These are phyloP conservation scores for Proctacanthus coquilletti DNA, from an alignment of 1,140 invertebrate genomes.

Conservation along the genomic window DNA sequence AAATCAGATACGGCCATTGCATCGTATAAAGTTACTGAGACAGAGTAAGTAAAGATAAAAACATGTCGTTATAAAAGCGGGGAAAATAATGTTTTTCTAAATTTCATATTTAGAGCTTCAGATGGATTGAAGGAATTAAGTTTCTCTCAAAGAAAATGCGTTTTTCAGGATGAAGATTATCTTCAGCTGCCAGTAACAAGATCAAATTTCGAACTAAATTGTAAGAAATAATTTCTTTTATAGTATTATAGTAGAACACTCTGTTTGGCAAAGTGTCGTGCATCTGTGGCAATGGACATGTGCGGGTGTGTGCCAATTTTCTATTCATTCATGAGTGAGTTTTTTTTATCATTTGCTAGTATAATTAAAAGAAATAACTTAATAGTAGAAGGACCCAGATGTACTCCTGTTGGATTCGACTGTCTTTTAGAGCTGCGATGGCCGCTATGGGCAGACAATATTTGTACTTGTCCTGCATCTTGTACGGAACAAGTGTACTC, in stretches of 20 bases:
- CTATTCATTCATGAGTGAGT: slow-evolving; percentile 19
- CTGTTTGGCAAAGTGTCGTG: slow-evolving; percentile 22
- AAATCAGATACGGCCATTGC: slow-evolving; percentile 27
- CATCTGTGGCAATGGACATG: slow-evolving; percentile 26
- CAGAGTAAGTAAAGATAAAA: slow-evolving; percentile 17
- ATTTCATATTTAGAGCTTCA: slow-evolving; percentile 16
- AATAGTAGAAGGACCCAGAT: slow-evolving; percentile 15
- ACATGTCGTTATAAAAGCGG: not conserved
- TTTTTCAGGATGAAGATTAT: slow-evolving; percentile 24
- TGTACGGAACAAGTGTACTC: slow-evolving; percentile 27
- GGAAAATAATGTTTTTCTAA: not conserved
- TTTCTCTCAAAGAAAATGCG: slow-evolving; percentile 25
- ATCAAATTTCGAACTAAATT: not conserved
- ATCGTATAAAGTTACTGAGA: slow-evolving; percentile 25
- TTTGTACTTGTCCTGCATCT: slow-evolving; percentile 26
- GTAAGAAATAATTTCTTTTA: not conserved
- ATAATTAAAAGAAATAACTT: not conserved
- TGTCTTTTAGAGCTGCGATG: slow-evolving; percentile 26
- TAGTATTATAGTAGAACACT: slow-evolving; percentile 26
- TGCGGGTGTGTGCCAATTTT: slow-evolving; percentile 28
- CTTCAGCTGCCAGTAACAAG: slow-evolving; percentile 15
- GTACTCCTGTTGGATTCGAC: slow-evolving; percentile 25
- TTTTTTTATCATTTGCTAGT: not conserved
- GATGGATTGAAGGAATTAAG: slow-evolving; percentile 16
- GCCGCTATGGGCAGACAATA: slow-evolving; percentile 27